phyloP scores from a whole-genome alignment of 2,113 vertebrate genomes.

The Hepsetus odoe region DNA sequence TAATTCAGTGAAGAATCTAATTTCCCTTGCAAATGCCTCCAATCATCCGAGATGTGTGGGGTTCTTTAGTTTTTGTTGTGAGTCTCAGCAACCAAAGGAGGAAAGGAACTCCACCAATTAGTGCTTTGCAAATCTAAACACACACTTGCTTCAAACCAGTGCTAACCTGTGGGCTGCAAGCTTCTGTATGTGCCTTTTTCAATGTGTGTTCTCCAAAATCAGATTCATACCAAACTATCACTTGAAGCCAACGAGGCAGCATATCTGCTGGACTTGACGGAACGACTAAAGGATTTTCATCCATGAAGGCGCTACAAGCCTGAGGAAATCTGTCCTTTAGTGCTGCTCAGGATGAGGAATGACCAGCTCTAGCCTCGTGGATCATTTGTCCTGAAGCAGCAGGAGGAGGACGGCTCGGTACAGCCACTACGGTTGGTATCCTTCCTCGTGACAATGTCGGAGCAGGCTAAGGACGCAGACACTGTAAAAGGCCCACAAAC shows the following conservation, averaged over 20 bases:
- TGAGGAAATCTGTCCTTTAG: background rate
- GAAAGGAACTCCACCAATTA: too few relatives aligned
- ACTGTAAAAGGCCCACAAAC: background rate
- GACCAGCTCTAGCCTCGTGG: background rate
- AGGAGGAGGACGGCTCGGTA: background rate
- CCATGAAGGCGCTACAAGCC: background rate
- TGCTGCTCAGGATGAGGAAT: background rate
- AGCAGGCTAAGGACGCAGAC: background rate
- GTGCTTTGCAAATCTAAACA: too few relatives aligned
- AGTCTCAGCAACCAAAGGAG: too few relatives aligned
- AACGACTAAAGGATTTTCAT: background rate
- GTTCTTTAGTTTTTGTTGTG: too few relatives aligned
- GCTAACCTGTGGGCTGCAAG: too few relatives aligned
- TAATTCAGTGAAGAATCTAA: too few relatives aligned
- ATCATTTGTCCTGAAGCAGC: background rate
- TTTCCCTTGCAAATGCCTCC: background rate
- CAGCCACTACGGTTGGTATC: slow-evolving; percentile 12
- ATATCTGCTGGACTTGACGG: background rate
- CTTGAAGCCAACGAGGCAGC: background rate
- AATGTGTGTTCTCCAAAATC: too few relatives aligned
- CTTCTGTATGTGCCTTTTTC: too few relatives aligned
- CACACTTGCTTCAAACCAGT: too few relatives aligned
- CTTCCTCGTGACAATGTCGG: slow-evolving; percentile 2
- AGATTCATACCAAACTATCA: too few relatives aligned
- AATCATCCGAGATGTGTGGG: background rate